Evolutionary conservation across 2,888 invertebrate genomes (phyloP), one percentile per base, ranked within the genome.

Genomic region (Caenorhabditis drosophilae): DNA sequence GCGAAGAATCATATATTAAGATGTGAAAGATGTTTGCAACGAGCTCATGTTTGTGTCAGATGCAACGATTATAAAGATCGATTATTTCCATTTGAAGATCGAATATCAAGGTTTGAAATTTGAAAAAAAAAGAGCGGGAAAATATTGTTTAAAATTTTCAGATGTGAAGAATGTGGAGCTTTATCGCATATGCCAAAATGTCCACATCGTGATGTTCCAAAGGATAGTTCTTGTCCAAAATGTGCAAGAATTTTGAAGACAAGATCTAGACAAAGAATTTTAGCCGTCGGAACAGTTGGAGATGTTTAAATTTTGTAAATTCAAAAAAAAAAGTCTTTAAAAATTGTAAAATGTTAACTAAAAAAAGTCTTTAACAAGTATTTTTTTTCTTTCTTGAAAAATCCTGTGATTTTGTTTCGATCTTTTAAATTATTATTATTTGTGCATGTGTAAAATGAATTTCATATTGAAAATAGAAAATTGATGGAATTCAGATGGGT

Each of bases 1-100:
- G 44, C 56, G 22, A 47, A 57, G 18, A 50, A 45, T 27, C 67
- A 67, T 35, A 67, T 67, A 26, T 41, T 61, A n/a, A 20, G 46
- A 26, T 67, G 73, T 26, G 45, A 74, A 50, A 15, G 51, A 4
- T 78, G 78, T 42, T 60, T 56, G 2, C 49, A 66, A 22, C 60
- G 67, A 34, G 76, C 64, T 2, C 73, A 70, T 16, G 57, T 77
- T 15, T 78, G 78, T 49, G 70, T 73, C 31, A 40, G 70, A 16
- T 78, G 78, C 55, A 66, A 70, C 26, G 57, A 74, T 35, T 49
- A 64, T 46, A 58, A 66, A 34, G 73, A 74, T 35, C 45, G 73
- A 9, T 53, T 78, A 15, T 78, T 78, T 46, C 72, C 74, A 11
- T 78, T 78, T 60, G 76, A 78, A 67, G 67, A 67, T 26, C 38